These are phyloP conservation scores for Aurelia coerulea DNA, from an alignment of 30 jellyfish, hydroid and myxozoan species.

Conservation along the genomic window DNA sequence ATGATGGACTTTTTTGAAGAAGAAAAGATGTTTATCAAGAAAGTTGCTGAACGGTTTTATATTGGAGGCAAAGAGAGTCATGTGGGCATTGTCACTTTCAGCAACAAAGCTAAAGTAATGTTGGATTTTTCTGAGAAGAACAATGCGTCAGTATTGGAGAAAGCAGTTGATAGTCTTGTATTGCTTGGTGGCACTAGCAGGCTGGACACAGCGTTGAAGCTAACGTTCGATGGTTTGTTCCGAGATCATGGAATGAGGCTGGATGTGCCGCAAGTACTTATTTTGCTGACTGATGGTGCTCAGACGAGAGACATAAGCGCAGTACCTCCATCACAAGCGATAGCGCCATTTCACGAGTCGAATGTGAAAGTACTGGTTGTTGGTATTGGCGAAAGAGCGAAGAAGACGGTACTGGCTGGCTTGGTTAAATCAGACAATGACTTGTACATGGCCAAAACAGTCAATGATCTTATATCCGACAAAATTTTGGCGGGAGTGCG, in stretches of 20 bases:
- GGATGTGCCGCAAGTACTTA: slow-evolving; percentile 62
- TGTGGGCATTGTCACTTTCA: slow-evolving; percentile 67
- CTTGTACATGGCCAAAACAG: slow-evolving; percentile 40
- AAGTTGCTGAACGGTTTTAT: slow-evolving; percentile 28
- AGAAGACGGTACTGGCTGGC: slow-evolving; percentile 28
- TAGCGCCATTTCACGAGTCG: slow-evolving; percentile 52
- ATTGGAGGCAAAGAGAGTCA: slow-evolving; percentile 37
- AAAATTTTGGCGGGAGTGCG: slow-evolving; percentile 22
- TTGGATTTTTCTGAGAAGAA: slow-evolving; percentile 46
- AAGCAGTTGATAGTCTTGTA: slow-evolving; percentile 57
- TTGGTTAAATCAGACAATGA: slow-evolving; percentile 43
- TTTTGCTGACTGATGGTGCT: slow-evolving; percentile 63
- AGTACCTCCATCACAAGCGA: slow-evolving; percentile 42
- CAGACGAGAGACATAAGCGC: slow-evolving; percentile 49
- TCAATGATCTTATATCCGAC: slow-evolving; percentile 38
- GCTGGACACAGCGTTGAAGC: slow-evolving; percentile 58
- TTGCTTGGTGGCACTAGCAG: slow-evolving; percentile 58
- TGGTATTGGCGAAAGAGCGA: slow-evolving; percentile 54
- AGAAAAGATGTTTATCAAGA: slow-evolving; percentile 61
- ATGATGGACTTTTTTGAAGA: slow-evolving; percentile 25
- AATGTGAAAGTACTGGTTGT: slow-evolving; percentile 53
- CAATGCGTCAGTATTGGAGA: slow-evolving; percentile 22
- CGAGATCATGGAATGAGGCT: slow-evolving; percentile 58
- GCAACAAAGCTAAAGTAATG: slow-evolving; percentile 37
- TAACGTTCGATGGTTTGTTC: slow-evolving; percentile 46